Conservation (phyloP, 2,888 invertebrate genomes). For the Drosophila melanosoma region DNA sequence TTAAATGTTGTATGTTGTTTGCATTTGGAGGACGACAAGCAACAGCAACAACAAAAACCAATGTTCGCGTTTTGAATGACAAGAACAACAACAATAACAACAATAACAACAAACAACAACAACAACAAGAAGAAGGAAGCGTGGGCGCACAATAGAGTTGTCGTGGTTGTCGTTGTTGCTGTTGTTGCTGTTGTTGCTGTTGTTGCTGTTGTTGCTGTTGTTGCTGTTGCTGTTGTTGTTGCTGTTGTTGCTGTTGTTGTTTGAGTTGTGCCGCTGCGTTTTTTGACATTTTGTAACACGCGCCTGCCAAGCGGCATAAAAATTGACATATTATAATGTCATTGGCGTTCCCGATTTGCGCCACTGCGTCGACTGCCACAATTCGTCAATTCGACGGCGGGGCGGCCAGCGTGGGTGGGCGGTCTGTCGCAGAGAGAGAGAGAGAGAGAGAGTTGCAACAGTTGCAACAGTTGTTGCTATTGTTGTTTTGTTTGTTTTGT, state of each 20-base stretch:
- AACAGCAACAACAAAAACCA: conserved; percentile 39
- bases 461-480: conserved; percentile 28
- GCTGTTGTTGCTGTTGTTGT: conserved; percentile 37
- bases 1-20: conserved; percentile 61
- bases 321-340: conserved; percentile 82
- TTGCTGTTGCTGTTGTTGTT: conserved; percentile 27
- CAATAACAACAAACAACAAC: conserved; percentile 46
- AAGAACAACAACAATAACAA: conserved; percentile 29
- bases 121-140: conserved; percentile 60
- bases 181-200: conserved; percentile 20
- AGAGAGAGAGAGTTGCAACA: too few species aligned
- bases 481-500: conserved; percentile 15
- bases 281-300: conserved; percentile 78
- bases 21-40: conserved; percentile 50
- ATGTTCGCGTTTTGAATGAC: conserved; percentile 46
- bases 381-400: conserved; percentile 50
- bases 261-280: conserved; percentile 67
- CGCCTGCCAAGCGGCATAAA: conserved; percentile 79
- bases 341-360: conserved; percentile 77
- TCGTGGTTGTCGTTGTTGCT: conserved; percentile 43
- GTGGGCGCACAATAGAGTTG: conserved; percentile 78
- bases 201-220: conserved; percentile 37
- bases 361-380: conserved; percentile 73
- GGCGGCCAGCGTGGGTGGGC: conserved; percentile 54
- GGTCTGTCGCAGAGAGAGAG: background rate